These are phyloP conservation scores for Andrena bucephala DNA, from an alignment of 2,888 invertebrate species.

Conservation along the genomic window DNA sequence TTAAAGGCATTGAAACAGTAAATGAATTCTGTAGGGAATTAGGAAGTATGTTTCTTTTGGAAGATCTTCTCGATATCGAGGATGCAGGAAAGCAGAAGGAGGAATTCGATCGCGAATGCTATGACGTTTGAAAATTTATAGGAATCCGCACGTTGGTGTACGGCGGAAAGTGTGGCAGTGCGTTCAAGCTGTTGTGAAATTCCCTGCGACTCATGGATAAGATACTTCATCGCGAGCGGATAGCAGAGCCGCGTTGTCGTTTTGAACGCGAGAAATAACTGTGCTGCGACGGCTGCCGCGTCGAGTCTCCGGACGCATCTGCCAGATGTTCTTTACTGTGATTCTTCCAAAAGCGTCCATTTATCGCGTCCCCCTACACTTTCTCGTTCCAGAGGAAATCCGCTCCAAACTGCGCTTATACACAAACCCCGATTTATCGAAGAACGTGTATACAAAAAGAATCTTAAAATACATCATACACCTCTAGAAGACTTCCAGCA, in stretches of 20 bases:
- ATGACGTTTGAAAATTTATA: conserved; percentile 52
- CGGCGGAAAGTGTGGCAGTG: conserved; percentile 52
- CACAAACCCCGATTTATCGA: not conserved
- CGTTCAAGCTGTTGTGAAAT: conserved; percentile 61
- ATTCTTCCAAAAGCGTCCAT: conserved; percentile 56
- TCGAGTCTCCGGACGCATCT: conserved; percentile 74
- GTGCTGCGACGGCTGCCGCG: conserved; percentile 69
- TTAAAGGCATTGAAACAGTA: not conserved
- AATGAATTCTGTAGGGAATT: not conserved
- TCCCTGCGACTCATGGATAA: conserved; percentile 28
- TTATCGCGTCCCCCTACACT: conserved; percentile 22
- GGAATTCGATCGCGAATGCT: conserved; percentile 30
- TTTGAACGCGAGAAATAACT: conserved; percentile 76
- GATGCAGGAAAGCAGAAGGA: conserved; percentile 50
- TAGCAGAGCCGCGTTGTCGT: conserved; percentile 64
- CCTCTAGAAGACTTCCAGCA: too few relatives aligned
- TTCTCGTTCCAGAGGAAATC: conserved; percentile 27
- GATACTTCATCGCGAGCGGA: conserved; percentile 26
- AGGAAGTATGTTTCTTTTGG: not conserved
- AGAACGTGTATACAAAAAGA: not conserved
- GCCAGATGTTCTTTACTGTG: conserved; percentile 74
- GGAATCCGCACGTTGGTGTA: conserved; percentile 50
- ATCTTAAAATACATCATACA: too few relatives aligned
- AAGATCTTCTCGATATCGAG: conserved; percentile 6
- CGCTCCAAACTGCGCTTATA: not conserved